Base-by-base conservation (phyloP, 2,113 vertebrate species). In the Rhea pennata region DNA sequence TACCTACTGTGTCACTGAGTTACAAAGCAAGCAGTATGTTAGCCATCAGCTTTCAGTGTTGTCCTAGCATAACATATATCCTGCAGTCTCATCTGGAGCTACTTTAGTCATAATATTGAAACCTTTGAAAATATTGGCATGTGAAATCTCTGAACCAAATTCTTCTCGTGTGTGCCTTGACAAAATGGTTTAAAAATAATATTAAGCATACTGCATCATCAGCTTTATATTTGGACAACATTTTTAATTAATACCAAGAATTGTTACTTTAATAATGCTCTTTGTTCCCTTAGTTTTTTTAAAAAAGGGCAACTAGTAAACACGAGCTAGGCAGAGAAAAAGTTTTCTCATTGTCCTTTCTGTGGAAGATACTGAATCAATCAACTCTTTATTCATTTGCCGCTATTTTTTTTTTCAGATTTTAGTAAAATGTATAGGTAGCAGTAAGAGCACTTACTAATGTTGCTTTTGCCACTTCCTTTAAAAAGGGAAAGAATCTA, bases 391-490 rank as follows among this genome's bases (percentile, higher is more conserved):
- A 15, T 58, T 31, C 56, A 29, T 10, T 31, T 58, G 16, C 31
- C 31, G 16, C 16, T 46, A 31, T 44, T 44, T 44, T 31, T 58
- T 33, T 33, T 19, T 33, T 33, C 29, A 16, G 59, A 3, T 84
- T 80, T 59, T 4, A n/a, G 72, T 79, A 65, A 51, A 83, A 46
- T 4, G 1, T 1, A 15, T 50, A 12, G 1, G 27, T 42, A 36
- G 79, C 70, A 48, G 65, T 44, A 46, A 7, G 73, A 20, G 19
- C 0, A 0, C 31, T 42, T 6, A 5, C 3, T 40, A 79, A 13
- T 61, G 70, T 75, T 44, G 8, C 58, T 79, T 59, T 23, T 80
- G 84, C 76, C 59, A 48, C 53, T 94, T 94, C 87, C 90, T 79
- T 65, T 53, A 69, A 79, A 75, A 8, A 84, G 81, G n/a, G 89